Base-by-base conservation (phyloP, 2,888 invertebrate genomes). In the Campopleginae sp. region DNA sequence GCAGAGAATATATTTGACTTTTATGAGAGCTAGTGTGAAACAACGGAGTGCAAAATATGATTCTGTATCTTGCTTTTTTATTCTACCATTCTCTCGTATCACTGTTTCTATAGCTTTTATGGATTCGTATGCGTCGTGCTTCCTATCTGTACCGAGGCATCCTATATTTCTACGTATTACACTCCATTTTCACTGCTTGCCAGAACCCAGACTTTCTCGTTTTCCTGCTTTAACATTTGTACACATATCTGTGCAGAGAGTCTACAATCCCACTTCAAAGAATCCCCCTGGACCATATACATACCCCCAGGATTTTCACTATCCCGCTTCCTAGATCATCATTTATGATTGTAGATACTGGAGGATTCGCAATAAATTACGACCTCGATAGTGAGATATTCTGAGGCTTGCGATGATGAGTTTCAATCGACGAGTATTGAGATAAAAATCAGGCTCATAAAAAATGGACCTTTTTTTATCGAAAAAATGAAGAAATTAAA, bases 1-100 rank as follows among this genome's bases (percentile, higher is more conserved):
- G 6, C 23, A n/a, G 10, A n/a, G 23, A 72, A 71, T 63, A 51
- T 65, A 72, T 72, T 80, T 51, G n/a, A 72, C 65, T 80, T 66
- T 72, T 65, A 81, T 58, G 81, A 81, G 81, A 70, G 46, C 46
- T 58, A 42, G 66, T 54, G 75, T 68, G 68, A 75, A 81, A 81
- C 81, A 70, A 81, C 58, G 27, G 58, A 75, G 46, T 46, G 44
- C 48, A 27, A 58, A 51, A 81, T 68, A 70, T 46, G 44, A 66
- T 51, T 80, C 42, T 61, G 27, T 48, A 33, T 79, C 68, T 68
- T n/a, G 33, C 17, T 14, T 46, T 71, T 51, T 63, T 71, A 48
- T n/a, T 23, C 23, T 27, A 65, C 54, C 23, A 38, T 42, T 54
- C 31, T 42, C 42, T 23, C 17, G 44, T 71, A 33, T 71, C 63